Evolutionary conservation across 1,140 invertebrate genomes (phyloP).

Genomic region (Drosophila hydei): DNA sequence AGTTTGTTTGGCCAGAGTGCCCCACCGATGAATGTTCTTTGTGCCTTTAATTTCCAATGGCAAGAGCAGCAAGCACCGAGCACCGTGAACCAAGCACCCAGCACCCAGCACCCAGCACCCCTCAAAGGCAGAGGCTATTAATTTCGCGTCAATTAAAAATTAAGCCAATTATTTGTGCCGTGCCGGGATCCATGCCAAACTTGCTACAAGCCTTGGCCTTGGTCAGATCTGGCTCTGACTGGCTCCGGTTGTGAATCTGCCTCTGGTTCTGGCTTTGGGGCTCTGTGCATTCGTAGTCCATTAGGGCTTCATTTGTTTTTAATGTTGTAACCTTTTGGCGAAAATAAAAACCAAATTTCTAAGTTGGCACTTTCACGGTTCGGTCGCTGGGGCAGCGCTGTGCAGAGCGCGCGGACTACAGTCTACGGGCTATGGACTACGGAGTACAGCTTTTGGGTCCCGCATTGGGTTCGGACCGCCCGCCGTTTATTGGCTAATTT

Average conservation of each 20-base stretch:
- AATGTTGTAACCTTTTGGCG: conserved; percentile 75
- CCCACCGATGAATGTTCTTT: conserved; percentile 14
- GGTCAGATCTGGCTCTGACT: conserved; percentile 27
- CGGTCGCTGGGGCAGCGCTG: conserved; percentile 18
- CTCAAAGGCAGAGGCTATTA: conserved; percentile 57
- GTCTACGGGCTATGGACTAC: not conserved
- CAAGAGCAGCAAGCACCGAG: no score
- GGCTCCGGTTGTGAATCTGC: not conserved
- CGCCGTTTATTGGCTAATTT: conserved; percentile 80
- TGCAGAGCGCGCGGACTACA: not conserved
- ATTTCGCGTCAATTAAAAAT: conserved; percentile 82
- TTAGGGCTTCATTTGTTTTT: conserved; percentile 82
- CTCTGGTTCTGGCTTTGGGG: not conserved
- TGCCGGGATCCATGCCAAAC: conserved; percentile 41
- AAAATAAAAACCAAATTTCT: conserved; percentile 67
- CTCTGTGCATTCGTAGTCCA: conserved; percentile 68
- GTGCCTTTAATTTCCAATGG: conserved; percentile 57
- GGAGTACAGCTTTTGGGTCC: not conserved
- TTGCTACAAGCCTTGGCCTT: conserved; percentile 36
- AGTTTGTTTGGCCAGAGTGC: not conserved
- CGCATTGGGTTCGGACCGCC: conserved; percentile 40
- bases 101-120: no score
- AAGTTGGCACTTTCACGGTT: conserved; percentile 78
- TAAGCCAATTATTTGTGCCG: conserved; percentile 79
- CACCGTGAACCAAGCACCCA: no score